Percentiles rank a stretch among this genome's conserved stretches.
phyloP scores from a whole-genome alignment of 1,140 invertebrate genomes.

The Zaprionus nigranus region DNA sequence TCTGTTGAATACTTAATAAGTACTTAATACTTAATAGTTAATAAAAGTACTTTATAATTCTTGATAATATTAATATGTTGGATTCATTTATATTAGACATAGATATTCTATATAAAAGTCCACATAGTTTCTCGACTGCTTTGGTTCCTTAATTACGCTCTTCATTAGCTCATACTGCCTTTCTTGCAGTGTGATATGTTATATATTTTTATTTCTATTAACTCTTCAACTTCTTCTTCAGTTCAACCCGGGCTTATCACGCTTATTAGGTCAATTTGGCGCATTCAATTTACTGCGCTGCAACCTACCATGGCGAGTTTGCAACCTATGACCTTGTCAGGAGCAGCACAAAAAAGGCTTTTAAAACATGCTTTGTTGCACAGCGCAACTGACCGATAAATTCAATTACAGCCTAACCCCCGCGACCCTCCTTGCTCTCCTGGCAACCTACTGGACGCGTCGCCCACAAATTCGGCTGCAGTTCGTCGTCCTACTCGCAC shows the following conservation, averaged over 20 bases:
- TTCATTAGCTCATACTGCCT: not conserved
- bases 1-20: no score
- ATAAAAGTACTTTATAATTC: no score
- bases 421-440: not conserved
- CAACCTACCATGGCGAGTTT: not conserved
- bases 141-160: no score
- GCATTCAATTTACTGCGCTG: not conserved
- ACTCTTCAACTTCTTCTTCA: no score
- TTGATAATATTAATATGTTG: no score
- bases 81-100: no score
- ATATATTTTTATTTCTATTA: no score
- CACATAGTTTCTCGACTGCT: no score
- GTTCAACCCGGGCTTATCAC: no score
- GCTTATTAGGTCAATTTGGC: not conserved
- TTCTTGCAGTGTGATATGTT: no score
- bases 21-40: no score
- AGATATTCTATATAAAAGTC: no score
- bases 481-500: conserved; percentile 41
- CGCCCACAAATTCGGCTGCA: conserved; percentile 12
- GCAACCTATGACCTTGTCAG: not conserved
- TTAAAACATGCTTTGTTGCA: conserved; percentile 63
- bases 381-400: conserved; percentile 66
- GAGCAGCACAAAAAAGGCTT: conserved; percentile 29
- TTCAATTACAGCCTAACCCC: conserved; percentile 63
- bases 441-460: not conserved